These are phyloP conservation scores for Peromyscus nudipes DNA, from an alignment of 2,797 vertebrate genomes.

Conservation along the genomic window DNA sequence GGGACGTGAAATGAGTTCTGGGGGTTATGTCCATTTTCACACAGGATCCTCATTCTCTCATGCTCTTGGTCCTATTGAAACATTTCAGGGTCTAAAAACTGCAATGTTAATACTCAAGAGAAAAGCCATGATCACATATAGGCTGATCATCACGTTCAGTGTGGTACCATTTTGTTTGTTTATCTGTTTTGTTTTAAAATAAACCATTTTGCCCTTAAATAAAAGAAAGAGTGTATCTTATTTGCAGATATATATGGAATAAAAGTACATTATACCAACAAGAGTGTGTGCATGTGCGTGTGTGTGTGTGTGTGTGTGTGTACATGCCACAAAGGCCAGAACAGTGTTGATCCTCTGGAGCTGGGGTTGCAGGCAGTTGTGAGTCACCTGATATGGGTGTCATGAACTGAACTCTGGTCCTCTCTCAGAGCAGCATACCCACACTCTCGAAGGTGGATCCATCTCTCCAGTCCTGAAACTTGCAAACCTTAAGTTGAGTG, in stretches of 20 bases:
- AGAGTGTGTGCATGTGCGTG: background rate
- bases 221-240: background rate
- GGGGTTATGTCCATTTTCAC: background rate
- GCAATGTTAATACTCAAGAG: background rate
- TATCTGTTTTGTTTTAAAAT: background rate
- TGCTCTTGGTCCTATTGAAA: background rate
- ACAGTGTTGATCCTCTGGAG: background rate
- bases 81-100: background rate
- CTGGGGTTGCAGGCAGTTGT: background rate
- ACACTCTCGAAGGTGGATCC: background rate
- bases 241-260: background rate
- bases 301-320: background rate
- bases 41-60: background rate
- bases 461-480: background rate
- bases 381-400: background rate
- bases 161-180: background rate
- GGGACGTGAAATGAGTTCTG: background rate
- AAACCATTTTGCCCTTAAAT: background rate
- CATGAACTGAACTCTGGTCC: background rate
- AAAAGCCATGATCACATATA: too few species aligned
- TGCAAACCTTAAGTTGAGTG: constrained; percentile 20
- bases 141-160: too few species aligned
- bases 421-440: background rate
- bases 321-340: background rate
- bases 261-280: background rate